Percentiles rank a stretch among this genome's conserved stretches.
phyloP scores from a whole-genome alignment of 1,140 invertebrate genomes.

The Calephelis nemesis region DNA sequence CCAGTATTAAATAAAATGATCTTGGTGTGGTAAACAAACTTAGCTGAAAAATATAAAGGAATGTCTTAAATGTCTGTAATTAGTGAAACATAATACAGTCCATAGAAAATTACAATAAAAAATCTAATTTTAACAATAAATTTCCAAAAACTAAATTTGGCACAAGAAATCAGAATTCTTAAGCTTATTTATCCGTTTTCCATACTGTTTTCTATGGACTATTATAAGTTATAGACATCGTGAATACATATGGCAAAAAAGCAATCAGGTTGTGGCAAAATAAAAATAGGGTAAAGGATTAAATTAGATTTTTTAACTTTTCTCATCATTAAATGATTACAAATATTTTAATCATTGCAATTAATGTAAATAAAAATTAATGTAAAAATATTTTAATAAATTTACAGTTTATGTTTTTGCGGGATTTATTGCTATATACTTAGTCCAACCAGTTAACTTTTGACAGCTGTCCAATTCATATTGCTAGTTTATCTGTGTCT shows the following conservation, averaged over 20 bases:
- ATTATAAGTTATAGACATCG: no score
- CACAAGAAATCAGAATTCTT: neutral
- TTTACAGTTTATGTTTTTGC: neutral
- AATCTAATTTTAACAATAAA: neutral
- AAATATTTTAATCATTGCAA: no score
- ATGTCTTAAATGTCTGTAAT: conserved; percentile 1
- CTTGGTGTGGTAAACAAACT: conserved; percentile 5
- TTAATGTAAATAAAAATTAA: no score
- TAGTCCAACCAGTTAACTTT: no score
- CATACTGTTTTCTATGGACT: no score
- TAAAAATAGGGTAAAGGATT: no score
- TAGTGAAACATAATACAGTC: neutral
- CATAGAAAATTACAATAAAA: neutral
- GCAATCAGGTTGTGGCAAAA: no score
- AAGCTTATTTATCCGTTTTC: no score
- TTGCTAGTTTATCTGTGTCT: neutral
- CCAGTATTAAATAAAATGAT: conserved; percentile 7
- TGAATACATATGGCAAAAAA: no score
- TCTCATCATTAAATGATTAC: no score
- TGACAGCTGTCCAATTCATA: no score
- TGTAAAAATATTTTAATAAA: neutral
- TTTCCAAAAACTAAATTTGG: neutral
- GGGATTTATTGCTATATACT: neutral
- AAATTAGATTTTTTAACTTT: no score
- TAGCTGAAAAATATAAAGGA: conserved; percentile 14